Evolutionary conservation across 2,113 vertebrate genomes (phyloP).

Genomic region (Piprites chloris): DNA sequence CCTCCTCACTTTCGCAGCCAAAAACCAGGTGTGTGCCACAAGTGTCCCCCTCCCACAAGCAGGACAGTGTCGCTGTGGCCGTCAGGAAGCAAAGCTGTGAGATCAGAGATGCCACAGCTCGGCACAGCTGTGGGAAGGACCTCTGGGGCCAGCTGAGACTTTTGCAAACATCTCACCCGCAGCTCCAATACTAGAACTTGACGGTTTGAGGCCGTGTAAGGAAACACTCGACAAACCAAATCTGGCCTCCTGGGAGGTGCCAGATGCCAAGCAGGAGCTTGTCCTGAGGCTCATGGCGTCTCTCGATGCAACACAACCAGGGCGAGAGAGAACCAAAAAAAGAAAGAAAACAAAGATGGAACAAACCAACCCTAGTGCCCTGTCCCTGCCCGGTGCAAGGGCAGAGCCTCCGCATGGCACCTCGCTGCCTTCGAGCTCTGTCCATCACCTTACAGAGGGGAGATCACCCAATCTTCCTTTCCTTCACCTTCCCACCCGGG

Average conservation of each 20-base stretch:
- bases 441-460: conserved; percentile 6
- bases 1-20: background rate
- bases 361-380: background rate
- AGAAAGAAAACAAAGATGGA: background rate
- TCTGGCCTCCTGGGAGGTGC: background rate
- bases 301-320: accelerated
- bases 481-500: background rate
- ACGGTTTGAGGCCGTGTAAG: background rate
- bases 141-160: background rate
- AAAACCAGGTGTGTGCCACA: accelerated
- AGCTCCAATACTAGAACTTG: background rate
- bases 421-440: background rate
- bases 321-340: background rate
- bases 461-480: background rate
- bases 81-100: accelerated
- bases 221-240: background rate
- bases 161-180: background rate
- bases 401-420: background rate
- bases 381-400: background rate
- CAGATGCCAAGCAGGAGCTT: background rate
- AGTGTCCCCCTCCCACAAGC: accelerated
- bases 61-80: accelerated
- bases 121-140: accelerated
- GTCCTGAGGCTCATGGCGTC: accelerated
- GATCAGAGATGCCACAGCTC: background rate